A percentile compares a stretch with the other conserved stretches of the same genome.
phyloP scores from a whole-genome alignment of 1,140 invertebrate genomes.

The Hylyphantes graminicola region DNA sequence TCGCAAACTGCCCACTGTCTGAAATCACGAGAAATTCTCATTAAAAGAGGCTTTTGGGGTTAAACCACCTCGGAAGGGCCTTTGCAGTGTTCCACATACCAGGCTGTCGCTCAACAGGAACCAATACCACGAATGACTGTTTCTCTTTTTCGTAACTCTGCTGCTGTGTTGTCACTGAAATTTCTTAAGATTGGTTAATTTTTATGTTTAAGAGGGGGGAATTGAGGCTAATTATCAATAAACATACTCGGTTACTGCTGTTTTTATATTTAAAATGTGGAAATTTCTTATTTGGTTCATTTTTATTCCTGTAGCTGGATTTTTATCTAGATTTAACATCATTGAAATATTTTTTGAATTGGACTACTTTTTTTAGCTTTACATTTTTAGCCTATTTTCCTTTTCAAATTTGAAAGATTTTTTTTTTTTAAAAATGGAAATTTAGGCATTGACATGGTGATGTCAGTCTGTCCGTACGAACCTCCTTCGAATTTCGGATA shows the following conservation, averaged over 20 bases:
- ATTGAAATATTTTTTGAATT: no score
- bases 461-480: no score
- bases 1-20: background rate
- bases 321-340: background rate
- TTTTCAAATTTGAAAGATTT: no score
- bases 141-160: background rate
- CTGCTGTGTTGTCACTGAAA: background rate
- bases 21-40: background rate
- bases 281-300: background rate
- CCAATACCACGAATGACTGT: background rate
- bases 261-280: background rate
- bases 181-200: background rate
- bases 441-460: no score
- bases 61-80: background rate
- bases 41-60: conserved; percentile 12
- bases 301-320: background rate
- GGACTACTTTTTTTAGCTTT: no score
- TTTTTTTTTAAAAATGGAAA: no score
- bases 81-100: conserved; percentile 19
- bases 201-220: background rate
- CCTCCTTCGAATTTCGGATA: no score
- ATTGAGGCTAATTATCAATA: background rate
- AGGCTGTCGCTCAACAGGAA: conserved; percentile 21
- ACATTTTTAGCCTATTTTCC: no score
- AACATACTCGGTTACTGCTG: background rate